Percentiles rank a stretch among this genome's conserved stretches.
Conservation (phyloP, 2,113 vertebrate species). For the Atractosteus spatula region DNA sequence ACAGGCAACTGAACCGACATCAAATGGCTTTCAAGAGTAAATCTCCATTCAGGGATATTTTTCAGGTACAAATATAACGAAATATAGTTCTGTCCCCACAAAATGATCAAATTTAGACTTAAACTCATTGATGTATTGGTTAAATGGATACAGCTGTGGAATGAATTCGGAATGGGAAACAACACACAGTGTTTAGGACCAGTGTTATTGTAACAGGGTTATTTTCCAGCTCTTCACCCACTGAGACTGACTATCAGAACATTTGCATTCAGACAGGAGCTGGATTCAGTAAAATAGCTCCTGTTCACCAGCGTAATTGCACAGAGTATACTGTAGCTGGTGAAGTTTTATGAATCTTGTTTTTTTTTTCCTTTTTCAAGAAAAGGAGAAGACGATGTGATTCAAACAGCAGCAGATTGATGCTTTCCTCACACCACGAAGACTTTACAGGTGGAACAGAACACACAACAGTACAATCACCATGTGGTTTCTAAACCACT, state of each 20-base stretch:
- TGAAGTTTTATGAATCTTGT: neutral
- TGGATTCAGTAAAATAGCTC: slow-evolving; percentile 2
- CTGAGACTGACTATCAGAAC: slow-evolving; percentile 7
- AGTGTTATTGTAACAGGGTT: no score
- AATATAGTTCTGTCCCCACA: no score
- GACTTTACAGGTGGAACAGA: slow-evolving; percentile 13
- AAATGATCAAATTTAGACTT: no score
- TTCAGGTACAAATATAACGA: no score
- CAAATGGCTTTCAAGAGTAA: no score
- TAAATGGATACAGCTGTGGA: no score
- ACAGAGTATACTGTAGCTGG: neutral
- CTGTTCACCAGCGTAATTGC: neutral
- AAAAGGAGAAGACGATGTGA: neutral
- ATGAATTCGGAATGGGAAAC: no score
- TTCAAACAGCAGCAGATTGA: slow-evolving; percentile 1
- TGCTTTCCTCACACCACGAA: neutral
- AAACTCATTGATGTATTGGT: no score
- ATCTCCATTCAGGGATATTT: no score
- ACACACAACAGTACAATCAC: neutral
- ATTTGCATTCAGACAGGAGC: slow-evolving; percentile 20
- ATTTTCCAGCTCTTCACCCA: no score
- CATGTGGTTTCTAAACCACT: slow-evolving; percentile 26
- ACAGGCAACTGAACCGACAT: no score
- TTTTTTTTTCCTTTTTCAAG: neutral
- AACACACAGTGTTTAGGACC: no score